Evolutionary conservation across 2,797 vertebrate species (phyloP), one percentile per base, ranked within the genome.

Genomic region (Todus mexicanus): DNA sequence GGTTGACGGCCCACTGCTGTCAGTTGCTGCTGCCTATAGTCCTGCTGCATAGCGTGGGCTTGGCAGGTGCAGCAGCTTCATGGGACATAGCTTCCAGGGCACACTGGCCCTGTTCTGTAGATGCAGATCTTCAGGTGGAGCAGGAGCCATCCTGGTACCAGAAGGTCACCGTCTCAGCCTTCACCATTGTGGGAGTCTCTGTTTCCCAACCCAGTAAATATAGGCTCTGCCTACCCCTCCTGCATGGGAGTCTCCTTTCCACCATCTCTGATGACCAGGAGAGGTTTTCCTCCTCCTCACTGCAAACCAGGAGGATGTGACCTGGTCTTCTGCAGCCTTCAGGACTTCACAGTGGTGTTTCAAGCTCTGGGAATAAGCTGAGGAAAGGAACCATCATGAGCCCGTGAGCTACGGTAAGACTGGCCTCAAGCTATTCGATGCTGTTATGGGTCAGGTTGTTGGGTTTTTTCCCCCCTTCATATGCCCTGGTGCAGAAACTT

Each of bases 161-260:
- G 51, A 56, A 60, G 65, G 54, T 75, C 50, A 69, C 77, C 40
- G 21, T 64, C 45, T 51, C 50, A 35, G 21, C 33, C 42, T 61
- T 33, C 23, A 26, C 33, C 17, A 9, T 35, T 0, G 0, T 45
- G 15, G 18, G 23, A 35, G 18, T 65, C 73, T 42, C 50, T 7
- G 0, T 45, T 54, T 80, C 35, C 56, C 48, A 59, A 6, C 1
- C 1, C 0, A 0, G 8, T 42, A 23, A 1, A 1, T 22, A 21
- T 20, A 29, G 42, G 40, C 26, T 59, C 70, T 84, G 53, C 59
- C 19, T 21, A 64, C 12, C 59, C 10, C 29, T 70, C 40, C 38
- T 54, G 63, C 1, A 0, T 5, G 9, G 19, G 29, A 75, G 18
- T 47, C 37, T 60, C 42, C 40, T 61, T 56, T 65, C 48, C 4